Evolutionary conservation across 2,888 invertebrate species (phyloP).

Genomic region (Agrenia bidenticulata): DNA sequence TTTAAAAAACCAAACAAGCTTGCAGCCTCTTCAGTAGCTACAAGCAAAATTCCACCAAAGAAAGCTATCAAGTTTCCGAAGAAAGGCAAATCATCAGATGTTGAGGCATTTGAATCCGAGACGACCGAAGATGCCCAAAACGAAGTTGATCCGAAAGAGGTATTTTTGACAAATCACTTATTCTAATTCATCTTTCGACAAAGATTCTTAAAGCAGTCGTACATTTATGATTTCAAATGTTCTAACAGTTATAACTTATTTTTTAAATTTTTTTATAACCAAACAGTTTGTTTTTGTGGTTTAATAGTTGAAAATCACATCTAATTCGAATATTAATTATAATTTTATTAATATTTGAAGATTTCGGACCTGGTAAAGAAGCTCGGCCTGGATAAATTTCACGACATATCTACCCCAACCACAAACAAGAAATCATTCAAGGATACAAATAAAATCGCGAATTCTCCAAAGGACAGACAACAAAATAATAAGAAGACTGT

Average conservation of each 20-base stretch:
- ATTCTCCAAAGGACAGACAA: background rate
- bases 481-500: too few relatives aligned
- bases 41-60: too few relatives aligned
- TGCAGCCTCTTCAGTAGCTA: too few relatives aligned
- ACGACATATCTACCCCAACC: background rate
- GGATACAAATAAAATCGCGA: background rate
- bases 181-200: too few relatives aligned
- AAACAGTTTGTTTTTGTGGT: too few relatives aligned
- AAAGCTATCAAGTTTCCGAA: background rate
- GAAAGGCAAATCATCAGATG: background rate
- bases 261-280: too few relatives aligned
- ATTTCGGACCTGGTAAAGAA: slow-evolving; percentile 16
- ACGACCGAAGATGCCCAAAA: background rate
- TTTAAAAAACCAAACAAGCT: too few relatives aligned
- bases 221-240: too few relatives aligned
- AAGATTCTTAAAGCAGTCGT: too few relatives aligned
- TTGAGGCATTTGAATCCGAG: background rate
- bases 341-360: slow-evolving; percentile 2
- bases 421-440: background rate
- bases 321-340: background rate
- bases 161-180: too few relatives aligned
- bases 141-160: slow-evolving; percentile 1
- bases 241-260: too few relatives aligned
- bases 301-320: too few relatives aligned
- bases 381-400: slow-evolving; percentile 10